Conservation (phyloP, 2,797 vertebrate species). For the Poliocrania exsul region DNA sequence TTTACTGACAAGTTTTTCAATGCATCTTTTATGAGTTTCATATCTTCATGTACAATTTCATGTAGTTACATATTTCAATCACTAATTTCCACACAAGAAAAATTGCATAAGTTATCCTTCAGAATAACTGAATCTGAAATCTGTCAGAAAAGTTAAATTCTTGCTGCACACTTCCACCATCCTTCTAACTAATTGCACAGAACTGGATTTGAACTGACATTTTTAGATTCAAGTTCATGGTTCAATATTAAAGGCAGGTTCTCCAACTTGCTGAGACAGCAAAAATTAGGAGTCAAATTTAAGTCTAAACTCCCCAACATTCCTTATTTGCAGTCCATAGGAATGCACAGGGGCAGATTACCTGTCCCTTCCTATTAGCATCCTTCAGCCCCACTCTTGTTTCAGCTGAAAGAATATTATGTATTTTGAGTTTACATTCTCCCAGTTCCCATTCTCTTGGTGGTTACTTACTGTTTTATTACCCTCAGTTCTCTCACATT, state of each 20-base stretch:
- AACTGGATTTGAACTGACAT: neutral
- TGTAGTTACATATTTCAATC: neutral
- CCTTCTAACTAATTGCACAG: neutral
- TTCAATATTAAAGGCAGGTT: neutral
- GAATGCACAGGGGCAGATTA: neutral
- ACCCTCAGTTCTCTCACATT: neutral
- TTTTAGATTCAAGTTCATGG: neutral
- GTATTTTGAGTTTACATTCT: neutral
- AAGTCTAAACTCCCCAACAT: neutral
- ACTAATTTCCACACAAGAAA: neutral
- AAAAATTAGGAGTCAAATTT: neutral
- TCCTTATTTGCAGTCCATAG: neutral
- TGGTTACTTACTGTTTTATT: slow-evolving; percentile 15
- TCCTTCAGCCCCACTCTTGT: neutral
- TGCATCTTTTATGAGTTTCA: neutral
- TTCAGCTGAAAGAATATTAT: neutral
- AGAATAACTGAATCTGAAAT: neutral
- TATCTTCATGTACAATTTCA: neutral
- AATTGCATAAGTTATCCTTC: neutral
- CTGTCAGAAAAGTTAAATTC: neutral
- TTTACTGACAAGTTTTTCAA: neutral
- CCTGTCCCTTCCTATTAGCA: neutral
- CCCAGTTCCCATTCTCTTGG: neutral
- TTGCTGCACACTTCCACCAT: neutral
- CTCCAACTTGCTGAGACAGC: neutral